Conservation (phyloP, 2,888 invertebrate genomes). For the Diarsia dahlii region DNA sequence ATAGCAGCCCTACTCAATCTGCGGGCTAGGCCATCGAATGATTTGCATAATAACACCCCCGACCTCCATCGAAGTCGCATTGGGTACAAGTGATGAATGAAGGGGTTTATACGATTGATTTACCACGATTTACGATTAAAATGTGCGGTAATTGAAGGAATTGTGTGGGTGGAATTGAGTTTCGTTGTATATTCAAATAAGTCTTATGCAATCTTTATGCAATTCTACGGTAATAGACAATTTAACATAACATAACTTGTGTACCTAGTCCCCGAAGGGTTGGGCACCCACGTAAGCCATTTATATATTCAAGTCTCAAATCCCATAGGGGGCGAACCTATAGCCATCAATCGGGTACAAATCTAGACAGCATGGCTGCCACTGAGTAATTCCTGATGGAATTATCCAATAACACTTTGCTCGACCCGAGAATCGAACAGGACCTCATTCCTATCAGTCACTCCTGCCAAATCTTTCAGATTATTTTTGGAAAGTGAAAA, state of each 20-base stretch:
- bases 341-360: too few relatives aligned
- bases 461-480: not conserved
- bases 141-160: slow-evolving; percentile 49
- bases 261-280: too few relatives aligned
- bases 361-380: too few relatives aligned
- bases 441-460: too few relatives aligned
- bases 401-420: too few relatives aligned
- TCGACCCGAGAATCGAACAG: too few relatives aligned
- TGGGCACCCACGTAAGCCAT: too few relatives aligned
- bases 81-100: slow-evolving; percentile 60
- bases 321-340: too few relatives aligned
- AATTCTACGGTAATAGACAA: not conserved
- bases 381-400: too few relatives aligned
- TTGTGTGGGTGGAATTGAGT: slow-evolving; percentile 21
- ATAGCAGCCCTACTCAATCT: slow-evolving; percentile 63
- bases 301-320: too few relatives aligned
- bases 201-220: not conserved
- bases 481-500: not conserved
- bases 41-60: slow-evolving; percentile 72
- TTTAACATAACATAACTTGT: too few relatives aligned
- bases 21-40: slow-evolving; percentile 59
- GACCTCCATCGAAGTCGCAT: slow-evolving; percentile 61
- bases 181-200: not conserved
- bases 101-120: slow-evolving; percentile 62
- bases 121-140: slow-evolving; percentile 58